Conservation (phyloP, 1,140 invertebrate genomes). For the Rhizoglyphus robini region DNA sequence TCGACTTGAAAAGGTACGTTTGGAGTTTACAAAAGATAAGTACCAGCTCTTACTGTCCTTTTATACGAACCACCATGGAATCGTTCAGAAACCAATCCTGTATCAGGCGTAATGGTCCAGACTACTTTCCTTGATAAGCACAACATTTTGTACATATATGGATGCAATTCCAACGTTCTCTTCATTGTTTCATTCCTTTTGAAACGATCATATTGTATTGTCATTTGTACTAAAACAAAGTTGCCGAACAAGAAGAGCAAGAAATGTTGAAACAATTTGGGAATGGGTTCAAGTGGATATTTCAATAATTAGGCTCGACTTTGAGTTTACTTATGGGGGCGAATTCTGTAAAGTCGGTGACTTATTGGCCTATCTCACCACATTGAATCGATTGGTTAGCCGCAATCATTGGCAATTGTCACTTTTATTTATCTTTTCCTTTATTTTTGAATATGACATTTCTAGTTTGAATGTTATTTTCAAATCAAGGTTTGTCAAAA, state of each 20-base stretch:
- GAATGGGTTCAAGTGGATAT: background rate
- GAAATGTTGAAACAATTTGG: background rate
- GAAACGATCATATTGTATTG: background rate
- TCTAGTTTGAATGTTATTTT: no score
- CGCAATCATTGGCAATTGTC: no score
- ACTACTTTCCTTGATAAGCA: background rate
- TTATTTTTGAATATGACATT: no score
- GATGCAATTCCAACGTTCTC: background rate
- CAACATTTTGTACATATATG: background rate
- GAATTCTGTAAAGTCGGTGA: background rate
- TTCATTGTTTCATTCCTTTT: background rate
- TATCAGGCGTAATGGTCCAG: background rate
- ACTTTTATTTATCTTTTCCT: no score
- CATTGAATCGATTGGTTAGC: no score
- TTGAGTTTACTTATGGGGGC: background rate
- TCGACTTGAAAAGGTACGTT: background rate
- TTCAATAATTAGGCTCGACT: background rate
- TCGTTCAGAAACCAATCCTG: background rate
- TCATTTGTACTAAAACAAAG: background rate
- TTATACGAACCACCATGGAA: background rate
- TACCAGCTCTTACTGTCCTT: background rate
- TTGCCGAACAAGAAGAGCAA: background rate
- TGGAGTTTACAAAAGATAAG: background rate
- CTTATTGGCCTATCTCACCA: slow-evolving; percentile 7
- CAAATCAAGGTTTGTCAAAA: no score